Evolutionary conservation across 2,888 invertebrate species (phyloP), one percentile per base, ranked within the genome.

Genomic region (Clunio marinus): DNA sequence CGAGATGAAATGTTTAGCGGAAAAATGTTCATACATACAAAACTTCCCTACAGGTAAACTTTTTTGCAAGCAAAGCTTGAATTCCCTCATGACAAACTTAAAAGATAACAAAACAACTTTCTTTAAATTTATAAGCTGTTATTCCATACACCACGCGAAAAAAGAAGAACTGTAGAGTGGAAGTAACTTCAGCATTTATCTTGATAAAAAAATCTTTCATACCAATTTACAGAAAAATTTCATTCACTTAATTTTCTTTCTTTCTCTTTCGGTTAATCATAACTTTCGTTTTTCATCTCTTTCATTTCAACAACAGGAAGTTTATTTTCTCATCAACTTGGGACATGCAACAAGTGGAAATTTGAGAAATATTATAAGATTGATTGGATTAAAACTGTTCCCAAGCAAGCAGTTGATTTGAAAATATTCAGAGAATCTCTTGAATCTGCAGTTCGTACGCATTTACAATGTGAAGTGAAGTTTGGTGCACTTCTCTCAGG

Each of bases 401-500:
- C 80, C 1, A 73, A 24, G 1, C 20, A 70, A 22, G 32, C 58
- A 1, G 74, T 76, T 2, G 74, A 78, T 37, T 70, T 79, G 41
- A 57, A 72, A 1, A 27, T 75, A 5, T 69, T 79, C 15, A 73
- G 75, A 17, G 69, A 73, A 45, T 75, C 70, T 20, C 70, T 79
- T 25, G 77, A 77, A 69, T 74, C 74, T 1, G 78, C 79, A 0
- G 79, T 79, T 13, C 75, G 77, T 58, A 75, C 77, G 1, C 79
- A 79, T 73, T 73, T 79, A 2, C 78, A 78, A 17, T 79, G 80
- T 65, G 77, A 79, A 72, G 79, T 78, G 1, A 72, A 74, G 1
- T 76, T 78, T 35, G 79, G 77, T 1, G 78, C 79, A 0, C 67
- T 79, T 13, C 73, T 79, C 0, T 78, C 78, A 0, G 79, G 79